Conservation (phyloP, 2,113 vertebrate genomes). For the Triplophysa dalaica region DNA sequence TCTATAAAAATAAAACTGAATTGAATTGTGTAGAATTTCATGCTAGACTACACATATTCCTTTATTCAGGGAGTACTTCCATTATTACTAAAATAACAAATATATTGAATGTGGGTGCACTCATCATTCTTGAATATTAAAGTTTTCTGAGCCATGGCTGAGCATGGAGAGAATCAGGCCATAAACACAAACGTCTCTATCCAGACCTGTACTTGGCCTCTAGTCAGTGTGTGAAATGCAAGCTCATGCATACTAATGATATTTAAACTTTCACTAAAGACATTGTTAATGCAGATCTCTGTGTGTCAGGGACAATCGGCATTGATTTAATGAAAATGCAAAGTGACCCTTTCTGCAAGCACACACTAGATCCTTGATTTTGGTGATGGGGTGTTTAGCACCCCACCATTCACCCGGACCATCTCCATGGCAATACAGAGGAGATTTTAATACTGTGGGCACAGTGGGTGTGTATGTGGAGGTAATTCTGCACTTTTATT, state of each 20-base stretch:
- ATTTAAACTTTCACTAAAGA: constrained; percentile 69
- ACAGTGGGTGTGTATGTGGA: constrained; percentile 7
- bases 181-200: background rate
- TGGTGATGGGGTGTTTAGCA: constrained; percentile 54
- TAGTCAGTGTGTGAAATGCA: constrained; percentile 61
- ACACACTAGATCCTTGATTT: constrained; percentile 57
- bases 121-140: background rate
- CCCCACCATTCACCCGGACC: constrained; percentile 57
- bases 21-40: background rate
- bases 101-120: background rate
- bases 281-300: constrained; percentile 71
- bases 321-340: constrained; percentile 64
- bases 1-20: too few species aligned
- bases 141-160: background rate
- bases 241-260: constrained; percentile 72
- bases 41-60: background rate
- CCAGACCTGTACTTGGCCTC: constrained; percentile 58
- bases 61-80: background rate
- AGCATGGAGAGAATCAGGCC: background rate
- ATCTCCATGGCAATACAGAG: constrained; percentile 62
- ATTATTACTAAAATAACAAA: background rate
- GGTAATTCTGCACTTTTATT: constrained; percentile 7
- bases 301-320: constrained; percentile 57
- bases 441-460: background rate
- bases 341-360: constrained; percentile 37